Conservation (phyloP, 2,113 vertebrate genomes). For the Microtus ochrogaster region DNA sequence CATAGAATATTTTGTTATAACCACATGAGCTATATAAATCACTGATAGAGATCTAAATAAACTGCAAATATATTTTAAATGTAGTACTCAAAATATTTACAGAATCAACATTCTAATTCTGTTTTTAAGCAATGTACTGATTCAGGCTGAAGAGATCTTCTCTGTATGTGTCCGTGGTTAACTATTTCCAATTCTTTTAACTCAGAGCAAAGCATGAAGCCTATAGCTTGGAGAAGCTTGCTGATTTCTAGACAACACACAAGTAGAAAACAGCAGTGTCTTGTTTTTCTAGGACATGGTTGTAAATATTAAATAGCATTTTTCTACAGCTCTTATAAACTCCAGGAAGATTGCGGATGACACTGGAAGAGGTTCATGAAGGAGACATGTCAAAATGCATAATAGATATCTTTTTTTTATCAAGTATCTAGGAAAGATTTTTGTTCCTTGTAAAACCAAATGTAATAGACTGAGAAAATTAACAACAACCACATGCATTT, state of each 20-base stretch:
- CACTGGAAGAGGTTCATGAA: neutral
- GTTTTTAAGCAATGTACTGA: neutral
- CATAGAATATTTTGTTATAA: neutral
- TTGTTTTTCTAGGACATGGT: neutral
- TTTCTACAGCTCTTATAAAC: neutral
- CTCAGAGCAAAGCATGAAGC: neutral
- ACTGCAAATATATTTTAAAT: constrained; percentile 19
- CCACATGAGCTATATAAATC: neutral
- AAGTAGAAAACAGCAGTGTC: neutral
- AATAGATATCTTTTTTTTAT: neutral
- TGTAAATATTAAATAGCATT: neutral
- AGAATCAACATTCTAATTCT: neutral
- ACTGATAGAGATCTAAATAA: neutral
- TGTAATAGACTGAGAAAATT: neutral
- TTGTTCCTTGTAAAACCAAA: neutral
- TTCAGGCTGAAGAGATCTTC: neutral
- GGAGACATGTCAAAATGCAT: neutral
- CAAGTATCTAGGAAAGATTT: neutral
- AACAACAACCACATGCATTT: neutral
- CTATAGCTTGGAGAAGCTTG: neutral
- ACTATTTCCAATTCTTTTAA: neutral
- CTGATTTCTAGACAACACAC: neutral
- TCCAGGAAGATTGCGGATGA: neutral
- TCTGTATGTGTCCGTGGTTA: neutral
- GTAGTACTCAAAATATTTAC: constrained; percentile 7